Percentiles rank a stretch among this genome's conserved stretches.
Evolutionary conservation across 2,113 vertebrate species (phyloP).

Genomic region (Picathartes gymnocephalus): DNA sequence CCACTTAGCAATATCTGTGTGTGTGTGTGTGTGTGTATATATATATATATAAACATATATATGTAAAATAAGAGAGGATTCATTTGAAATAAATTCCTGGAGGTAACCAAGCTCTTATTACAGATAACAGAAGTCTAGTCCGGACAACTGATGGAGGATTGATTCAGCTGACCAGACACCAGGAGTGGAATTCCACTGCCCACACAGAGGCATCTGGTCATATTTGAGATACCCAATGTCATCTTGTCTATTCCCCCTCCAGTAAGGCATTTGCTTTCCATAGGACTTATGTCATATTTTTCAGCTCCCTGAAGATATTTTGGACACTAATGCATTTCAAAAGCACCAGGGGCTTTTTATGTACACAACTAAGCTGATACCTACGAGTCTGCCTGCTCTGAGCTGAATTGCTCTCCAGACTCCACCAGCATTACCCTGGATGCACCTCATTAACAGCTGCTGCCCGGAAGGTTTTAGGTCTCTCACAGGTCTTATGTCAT

Average conservation of each 20-base stretch:
- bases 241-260: not conserved
- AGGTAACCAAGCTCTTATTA: not conserved
- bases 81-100: not conserved
- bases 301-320: not conserved
- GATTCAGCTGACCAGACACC: not conserved
- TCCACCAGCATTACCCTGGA: not conserved
- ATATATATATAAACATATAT: not conserved
- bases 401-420: not conserved
- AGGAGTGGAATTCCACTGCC: not conserved
- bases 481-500: not conserved
- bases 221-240: not conserved
- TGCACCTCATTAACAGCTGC: not conserved
- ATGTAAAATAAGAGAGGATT: not conserved
- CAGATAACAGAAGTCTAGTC: not conserved
- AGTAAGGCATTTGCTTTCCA: not conserved
- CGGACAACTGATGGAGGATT: not conserved
- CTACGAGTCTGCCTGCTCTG: not conserved
- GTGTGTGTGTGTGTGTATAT: fast-evolving
- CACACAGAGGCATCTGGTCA: not conserved
- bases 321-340: not conserved
- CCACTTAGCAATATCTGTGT: not conserved
- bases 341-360: not conserved
- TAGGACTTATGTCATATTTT: not conserved
- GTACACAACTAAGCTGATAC: not conserved
- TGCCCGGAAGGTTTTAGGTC: not conserved